Evolutionary conservation across 2,113 vertebrate genomes (phyloP).

Genomic region (Antechinus stuartii): DNA sequence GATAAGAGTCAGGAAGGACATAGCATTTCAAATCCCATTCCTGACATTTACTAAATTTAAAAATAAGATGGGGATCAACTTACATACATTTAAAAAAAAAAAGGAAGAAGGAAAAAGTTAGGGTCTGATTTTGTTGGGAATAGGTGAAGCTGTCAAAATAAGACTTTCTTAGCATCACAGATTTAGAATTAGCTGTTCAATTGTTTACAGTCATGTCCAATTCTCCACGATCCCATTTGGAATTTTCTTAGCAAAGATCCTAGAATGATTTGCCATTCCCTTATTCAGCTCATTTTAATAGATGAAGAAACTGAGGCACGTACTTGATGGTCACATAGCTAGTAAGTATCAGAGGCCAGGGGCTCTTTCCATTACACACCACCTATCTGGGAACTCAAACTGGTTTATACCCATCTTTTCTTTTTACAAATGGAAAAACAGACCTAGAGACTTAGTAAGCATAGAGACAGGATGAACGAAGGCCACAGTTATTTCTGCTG

Average conservation of each 20-base stretch:
- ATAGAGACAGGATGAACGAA: background rate
- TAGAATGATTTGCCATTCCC: background rate
- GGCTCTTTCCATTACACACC: background rate
- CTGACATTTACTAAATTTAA: background rate
- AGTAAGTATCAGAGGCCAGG: background rate
- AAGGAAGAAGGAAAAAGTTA: background rate
- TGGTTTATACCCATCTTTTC: background rate
- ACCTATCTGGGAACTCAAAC: background rate
- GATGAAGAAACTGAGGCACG: background rate
- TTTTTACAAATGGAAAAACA: background rate
- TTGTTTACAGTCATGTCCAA: background rate
- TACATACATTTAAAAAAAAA: background rate
- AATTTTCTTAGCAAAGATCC: background rate
- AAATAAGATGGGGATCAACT: background rate
- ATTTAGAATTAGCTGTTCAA: background rate
- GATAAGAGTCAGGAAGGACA: background rate
- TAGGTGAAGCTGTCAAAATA: too few relatives aligned
- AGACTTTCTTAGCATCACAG: background rate
- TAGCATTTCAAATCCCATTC: background rate
- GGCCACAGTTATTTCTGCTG: accelerated
- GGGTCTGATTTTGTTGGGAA: background rate
- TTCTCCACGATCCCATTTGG: background rate
- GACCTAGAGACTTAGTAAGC: background rate
- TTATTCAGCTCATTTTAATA: background rate
- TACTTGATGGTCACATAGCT: background rate